Evolutionary conservation across 2,113 vertebrate species (phyloP).

Genomic region (Bettongia penicillata): DNA sequence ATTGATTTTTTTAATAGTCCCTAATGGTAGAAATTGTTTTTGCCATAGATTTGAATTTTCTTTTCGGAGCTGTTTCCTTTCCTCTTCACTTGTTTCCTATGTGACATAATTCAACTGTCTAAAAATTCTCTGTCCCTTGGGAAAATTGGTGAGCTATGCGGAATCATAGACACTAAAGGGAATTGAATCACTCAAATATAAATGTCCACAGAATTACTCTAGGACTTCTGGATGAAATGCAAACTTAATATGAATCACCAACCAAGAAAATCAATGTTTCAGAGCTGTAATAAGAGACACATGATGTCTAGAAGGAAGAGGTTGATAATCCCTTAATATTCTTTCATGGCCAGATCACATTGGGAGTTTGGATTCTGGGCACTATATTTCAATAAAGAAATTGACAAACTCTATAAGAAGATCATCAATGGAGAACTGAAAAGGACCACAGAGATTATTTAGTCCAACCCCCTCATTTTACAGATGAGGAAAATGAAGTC

Average conservation of each 20-base stretch:
- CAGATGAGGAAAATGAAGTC: not conserved
- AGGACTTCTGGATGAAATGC: not conserved
- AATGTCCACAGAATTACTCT: not conserved
- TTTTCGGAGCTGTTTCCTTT: constrained; percentile 1
- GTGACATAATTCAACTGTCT: not conserved
- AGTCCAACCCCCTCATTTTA: not conserved
- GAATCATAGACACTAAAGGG: not conserved
- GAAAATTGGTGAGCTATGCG: constrained; percentile 7
- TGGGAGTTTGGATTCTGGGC: not conserved
- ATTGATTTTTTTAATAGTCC: constrained; percentile 8
- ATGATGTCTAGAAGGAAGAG: not conserved
- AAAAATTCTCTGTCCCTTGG: not conserved
- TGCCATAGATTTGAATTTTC: constrained; percentile 29
- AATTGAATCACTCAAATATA: not conserved
- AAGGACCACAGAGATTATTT: not conserved
- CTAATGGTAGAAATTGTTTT: constrained; percentile 39
- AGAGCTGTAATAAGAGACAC: not conserved
- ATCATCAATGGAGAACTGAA: not conserved
- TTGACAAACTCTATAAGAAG: not conserved
- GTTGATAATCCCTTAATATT: not conserved
- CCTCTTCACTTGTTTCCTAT: constrained; percentile 26
- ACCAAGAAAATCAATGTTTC: not conserved
- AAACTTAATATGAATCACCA: not conserved
- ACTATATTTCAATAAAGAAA: not conserved
- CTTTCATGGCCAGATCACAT: not conserved